Evolutionary conservation across 2,888 invertebrate genomes (phyloP).

Genomic region (Pecten maximus): DNA sequence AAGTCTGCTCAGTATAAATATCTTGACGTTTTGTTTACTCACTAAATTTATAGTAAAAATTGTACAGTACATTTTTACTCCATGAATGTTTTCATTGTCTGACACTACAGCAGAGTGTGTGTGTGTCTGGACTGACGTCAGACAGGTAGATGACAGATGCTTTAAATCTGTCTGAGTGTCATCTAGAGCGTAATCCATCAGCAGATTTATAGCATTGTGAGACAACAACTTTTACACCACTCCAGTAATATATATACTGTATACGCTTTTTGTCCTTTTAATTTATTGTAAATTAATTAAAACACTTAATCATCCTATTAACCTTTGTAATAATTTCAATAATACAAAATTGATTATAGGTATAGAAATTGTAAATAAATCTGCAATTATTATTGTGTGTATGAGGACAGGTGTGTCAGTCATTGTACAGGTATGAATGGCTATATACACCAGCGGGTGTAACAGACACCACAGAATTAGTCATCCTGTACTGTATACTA

Average conservation of each 20-base stretch:
- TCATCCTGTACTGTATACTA: background rate
- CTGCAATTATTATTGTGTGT: background rate
- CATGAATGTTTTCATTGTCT: background rate
- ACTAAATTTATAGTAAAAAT: no score
- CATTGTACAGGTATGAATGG: constrained; percentile 24
- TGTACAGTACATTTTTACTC: no score
- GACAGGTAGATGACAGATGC: background rate
- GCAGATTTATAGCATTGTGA: background rate
- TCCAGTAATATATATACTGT: no score
- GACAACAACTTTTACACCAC: background rate
- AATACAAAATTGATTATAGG: background rate
- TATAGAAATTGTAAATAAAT: background rate
- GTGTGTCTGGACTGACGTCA: background rate
- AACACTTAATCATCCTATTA: background rate
- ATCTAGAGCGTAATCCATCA: background rate
- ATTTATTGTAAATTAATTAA: background rate
- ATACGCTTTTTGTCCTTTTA: background rate
- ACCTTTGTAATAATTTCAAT: background rate
- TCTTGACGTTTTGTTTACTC: no score
- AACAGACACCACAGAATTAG: background rate
- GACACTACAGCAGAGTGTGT: background rate
- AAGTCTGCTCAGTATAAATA: no score
- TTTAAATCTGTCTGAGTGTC: background rate
- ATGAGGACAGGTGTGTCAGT: background rate
- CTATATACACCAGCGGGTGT: background rate